Conservation (phyloP, 2,113 vertebrate genomes). For the Pelodiscus sinensis region DNA sequence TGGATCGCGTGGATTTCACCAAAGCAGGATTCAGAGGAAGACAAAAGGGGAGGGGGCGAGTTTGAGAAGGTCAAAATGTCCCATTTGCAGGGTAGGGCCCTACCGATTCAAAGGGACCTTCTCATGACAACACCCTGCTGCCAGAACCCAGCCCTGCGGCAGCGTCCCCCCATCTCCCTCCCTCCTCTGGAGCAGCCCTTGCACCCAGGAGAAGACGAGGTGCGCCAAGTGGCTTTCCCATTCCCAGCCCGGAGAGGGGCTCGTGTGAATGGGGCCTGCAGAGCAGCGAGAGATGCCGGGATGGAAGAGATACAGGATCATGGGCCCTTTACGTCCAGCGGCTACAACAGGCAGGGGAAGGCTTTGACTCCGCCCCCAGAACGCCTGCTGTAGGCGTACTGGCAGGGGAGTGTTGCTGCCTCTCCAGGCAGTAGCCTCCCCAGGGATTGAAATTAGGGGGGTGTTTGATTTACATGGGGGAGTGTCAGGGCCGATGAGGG, state of each 20-base stretch:
- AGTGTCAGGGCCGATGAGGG: too few species aligned
- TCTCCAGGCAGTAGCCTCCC: too few species aligned
- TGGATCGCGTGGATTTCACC: background rate
- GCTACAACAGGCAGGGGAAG: too few species aligned
- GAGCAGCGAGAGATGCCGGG: background rate
- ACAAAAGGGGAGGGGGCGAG: background rate
- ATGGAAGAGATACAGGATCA: background rate
- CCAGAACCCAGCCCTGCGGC: too few species aligned
- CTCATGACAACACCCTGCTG: background rate
- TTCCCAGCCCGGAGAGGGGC: background rate
- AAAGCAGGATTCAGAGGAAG: background rate
- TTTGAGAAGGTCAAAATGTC: background rate
- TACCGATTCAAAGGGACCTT: background rate
- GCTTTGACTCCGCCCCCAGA: too few species aligned
- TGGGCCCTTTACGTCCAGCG: too few species aligned
- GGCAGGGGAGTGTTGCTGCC: too few species aligned
- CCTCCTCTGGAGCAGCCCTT: background rate
- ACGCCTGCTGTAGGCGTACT: too few species aligned
- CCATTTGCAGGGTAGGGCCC: background rate
- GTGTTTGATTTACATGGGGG: too few species aligned
- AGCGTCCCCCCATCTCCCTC: background rate
- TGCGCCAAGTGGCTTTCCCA: background rate
- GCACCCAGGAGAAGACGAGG: background rate
- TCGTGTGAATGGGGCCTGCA: too few species aligned
- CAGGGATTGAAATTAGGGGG: too few species aligned